Base-by-base conservation (phyloP, 2,797 vertebrate genomes). In the Pitangus sulphuratus region DNA sequence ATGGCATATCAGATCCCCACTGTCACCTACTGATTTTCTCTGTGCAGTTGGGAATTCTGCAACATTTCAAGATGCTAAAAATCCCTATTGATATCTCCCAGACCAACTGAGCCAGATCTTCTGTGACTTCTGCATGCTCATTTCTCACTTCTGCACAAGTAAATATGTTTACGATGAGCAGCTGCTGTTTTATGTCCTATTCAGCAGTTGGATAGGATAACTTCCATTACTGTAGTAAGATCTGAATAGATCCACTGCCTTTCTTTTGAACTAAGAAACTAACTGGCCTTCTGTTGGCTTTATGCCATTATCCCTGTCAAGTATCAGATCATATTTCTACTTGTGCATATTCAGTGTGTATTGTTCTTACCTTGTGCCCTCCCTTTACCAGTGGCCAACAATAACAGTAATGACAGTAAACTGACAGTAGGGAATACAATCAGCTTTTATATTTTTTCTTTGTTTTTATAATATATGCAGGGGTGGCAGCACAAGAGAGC, bases 61-160 rank as follows among this genome's bases (percentile, higher is more conserved):
- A 45, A 47, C 8, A 35, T 79, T 65, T 24, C 39, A 58, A 75
- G 69, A 50, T 40, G 37, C 47, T 78, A 33, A 75, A 85, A 83
- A 70, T 28, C 48, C 39, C 18, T 28, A 58, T 65, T 60, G 84
- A 75, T 50, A 84, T 20, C 51, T 90, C 65, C 20, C 40, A 72
- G 60, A 66, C 65, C 42, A 72, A 54, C 18, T 18, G 6, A 61
- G 50, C 14, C 42, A 71, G 51, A 31, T 42, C 50, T 44, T 78
- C 64, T 53, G 16, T n/a, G 66, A 33, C 15, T 74, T 65, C 28
- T 61, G 33, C 33, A 18, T 24, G 48, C 31, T 82, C 45, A 30
- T 80, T 83, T 89, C 60, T 95, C 89, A 90, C 81, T 77, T 74
- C 56, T 60, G 71, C 78, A 74, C 74, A 53, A 42, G 47, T 24